phyloP scores from a whole-genome alignment of 30 jellyfish, hydroid and myxozoan genomes.

The Rhopilema esculentum region DNA sequence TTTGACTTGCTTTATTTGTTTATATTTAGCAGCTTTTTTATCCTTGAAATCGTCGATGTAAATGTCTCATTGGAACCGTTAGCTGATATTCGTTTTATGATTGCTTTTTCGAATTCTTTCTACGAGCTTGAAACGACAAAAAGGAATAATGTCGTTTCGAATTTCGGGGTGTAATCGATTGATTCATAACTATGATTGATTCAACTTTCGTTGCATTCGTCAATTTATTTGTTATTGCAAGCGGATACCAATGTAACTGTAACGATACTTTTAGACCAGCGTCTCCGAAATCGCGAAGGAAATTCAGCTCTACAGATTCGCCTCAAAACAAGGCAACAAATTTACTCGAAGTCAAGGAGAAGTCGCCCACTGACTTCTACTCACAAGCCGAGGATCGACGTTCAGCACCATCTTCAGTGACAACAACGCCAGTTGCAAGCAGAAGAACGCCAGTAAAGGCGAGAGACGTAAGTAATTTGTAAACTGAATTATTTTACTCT shows the following conservation, averaged over 20 bases:
- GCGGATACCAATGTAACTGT: background rate
- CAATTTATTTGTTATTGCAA: too few species aligned
- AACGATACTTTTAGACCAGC: conserved; percentile 18
- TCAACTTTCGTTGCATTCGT: background rate
- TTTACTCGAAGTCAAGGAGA: background rate
- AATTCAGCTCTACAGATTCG: conserved; percentile 1
- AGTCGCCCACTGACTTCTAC: background rate
- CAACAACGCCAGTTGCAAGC: conserved; percentile 58
- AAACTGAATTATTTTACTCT: background rate
- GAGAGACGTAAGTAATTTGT: conserved; percentile 25
- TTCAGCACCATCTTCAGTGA: conserved; percentile 62
- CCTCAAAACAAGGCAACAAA: background rate
- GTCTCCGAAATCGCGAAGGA: conserved; percentile 24
- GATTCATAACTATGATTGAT: background rate
- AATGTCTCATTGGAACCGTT: too few species aligned
- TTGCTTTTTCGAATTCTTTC: too few species aligned
- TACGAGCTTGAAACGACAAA: too few species aligned
- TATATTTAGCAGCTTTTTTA: too few species aligned
- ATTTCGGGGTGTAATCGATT: too few species aligned
- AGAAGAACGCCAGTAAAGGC: conserved; percentile 30
- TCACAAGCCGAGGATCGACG: conserved; percentile 35
- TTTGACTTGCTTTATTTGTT: too few species aligned
- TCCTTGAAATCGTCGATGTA: too few species aligned
- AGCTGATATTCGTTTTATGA: too few species aligned
- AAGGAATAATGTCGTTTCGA: too few species aligned